A percentile compares a stretch with the other conserved stretches of the same genome.
Evolutionary conservation across 2,888 invertebrate species (phyloP).

Genomic region (Pyrocoelia pectoralis): DNA sequence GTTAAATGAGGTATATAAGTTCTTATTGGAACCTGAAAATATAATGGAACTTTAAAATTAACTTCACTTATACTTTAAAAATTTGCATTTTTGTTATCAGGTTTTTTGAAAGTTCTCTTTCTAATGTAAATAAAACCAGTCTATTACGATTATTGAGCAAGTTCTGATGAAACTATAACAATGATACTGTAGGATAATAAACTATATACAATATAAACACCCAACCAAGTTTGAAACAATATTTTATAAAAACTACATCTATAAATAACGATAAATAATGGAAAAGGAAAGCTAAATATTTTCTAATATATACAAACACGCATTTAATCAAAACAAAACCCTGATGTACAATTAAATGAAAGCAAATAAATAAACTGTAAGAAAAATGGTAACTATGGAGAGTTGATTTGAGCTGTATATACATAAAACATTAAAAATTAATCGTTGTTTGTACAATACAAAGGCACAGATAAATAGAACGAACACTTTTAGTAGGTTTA

Average conservation of each 20-base stretch:
- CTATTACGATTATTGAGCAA: constrained; percentile 32
- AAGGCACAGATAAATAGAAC: constrained; percentile 51
- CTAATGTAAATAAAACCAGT: constrained; percentile 32
- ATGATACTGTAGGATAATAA: constrained; percentile 5
- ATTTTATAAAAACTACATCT: constrained; percentile 5
- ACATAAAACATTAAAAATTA: constrained; percentile 38
- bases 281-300: constrained; percentile 14
- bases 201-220: not conserved
- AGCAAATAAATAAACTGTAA: constrained; percentile 27
- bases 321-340: constrained; percentile 25
- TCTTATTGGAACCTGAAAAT: constrained; percentile 34
- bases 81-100: not conserved
- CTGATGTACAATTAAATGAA: constrained; percentile 4
- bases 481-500: constrained; percentile 21
- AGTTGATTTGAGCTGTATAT: constrained; percentile 31
- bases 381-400: constrained; percentile 38
- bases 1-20: constrained; percentile 38
- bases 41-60: constrained; percentile 14
- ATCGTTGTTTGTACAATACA: constrained; percentile 51
- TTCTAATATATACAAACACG: constrained; percentile 29
- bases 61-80: constrained; percentile 1
- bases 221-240: not conserved
- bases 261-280: constrained; percentile 4
- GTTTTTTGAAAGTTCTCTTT: not conserved
- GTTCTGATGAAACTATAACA: constrained; percentile 25